Conservation (phyloP, 2,113 vertebrate genomes). For the Phrynosoma blainvillii region DNA sequence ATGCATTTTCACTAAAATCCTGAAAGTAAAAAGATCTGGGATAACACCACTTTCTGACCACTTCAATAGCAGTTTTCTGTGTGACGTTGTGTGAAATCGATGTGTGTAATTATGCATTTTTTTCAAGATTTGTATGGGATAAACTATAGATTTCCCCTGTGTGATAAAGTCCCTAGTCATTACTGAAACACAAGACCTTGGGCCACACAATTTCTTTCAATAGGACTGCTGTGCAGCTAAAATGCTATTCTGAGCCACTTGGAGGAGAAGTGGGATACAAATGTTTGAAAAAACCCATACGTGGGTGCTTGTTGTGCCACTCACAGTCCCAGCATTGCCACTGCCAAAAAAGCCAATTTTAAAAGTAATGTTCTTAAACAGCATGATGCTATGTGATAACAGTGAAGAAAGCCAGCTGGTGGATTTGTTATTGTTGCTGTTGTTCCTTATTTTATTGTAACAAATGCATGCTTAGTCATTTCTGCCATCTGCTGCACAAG, state of each 20-base stretch:
- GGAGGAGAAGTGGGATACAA: neutral
- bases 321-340: neutral
- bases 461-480: slow-evolving; percentile 36
- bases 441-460: slow-evolving; percentile 33
- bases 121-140: no score
- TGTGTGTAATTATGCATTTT: no score
- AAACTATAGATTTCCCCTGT: no score
- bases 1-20: no score
- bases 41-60: no score
- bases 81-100: no score
- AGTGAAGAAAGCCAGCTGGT: slow-evolving; percentile 19
- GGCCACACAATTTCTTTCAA: neutral
- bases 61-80: no score
- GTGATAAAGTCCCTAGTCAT: no score
- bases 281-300: neutral
- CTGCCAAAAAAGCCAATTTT: neutral
- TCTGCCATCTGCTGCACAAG: slow-evolving; percentile 26
- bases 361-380: slow-evolving; percentile 25
- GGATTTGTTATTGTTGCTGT: slow-evolving; percentile 40
- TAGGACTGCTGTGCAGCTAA: neutral
- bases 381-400: neutral
- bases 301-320: neutral
- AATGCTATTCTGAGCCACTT: neutral
- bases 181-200: neutral
- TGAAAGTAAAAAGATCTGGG: no score